phyloP scores from a whole-genome alignment of 2,797 vertebrate genomes.

The Darevskia nairensis region DNA sequence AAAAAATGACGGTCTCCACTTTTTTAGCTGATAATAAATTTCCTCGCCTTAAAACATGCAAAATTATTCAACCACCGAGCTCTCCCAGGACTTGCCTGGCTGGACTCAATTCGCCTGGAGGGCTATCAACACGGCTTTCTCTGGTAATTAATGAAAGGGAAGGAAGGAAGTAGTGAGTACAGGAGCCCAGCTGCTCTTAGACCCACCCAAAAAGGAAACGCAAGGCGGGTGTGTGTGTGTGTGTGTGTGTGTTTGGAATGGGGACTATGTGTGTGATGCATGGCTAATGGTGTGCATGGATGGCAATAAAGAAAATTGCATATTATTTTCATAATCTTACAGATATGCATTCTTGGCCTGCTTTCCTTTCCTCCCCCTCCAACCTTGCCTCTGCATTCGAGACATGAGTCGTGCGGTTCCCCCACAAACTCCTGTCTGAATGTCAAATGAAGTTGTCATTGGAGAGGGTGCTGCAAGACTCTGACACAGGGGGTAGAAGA shows the following conservation, averaged over 20 bases:
- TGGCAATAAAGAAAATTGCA: background rate
- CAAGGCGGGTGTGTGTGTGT: too few relatives aligned
- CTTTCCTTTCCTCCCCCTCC: background rate
- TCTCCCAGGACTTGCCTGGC: background rate
- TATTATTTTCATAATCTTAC: background rate
- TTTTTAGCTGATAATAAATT: conserved; percentile 28
- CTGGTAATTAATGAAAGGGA: conserved; percentile 54
- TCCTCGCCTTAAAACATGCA: conserved; percentile 39
- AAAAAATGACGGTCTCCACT: conserved; percentile 11
- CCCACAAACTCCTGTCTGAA: background rate
- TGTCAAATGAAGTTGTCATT: background rate
- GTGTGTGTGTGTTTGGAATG: too few relatives aligned
- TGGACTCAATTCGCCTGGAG: conserved; percentile 28
- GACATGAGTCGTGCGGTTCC: background rate
- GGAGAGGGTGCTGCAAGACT: background rate
- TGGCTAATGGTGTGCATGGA: background rate
- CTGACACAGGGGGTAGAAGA: background rate
- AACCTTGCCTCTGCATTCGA: background rate
- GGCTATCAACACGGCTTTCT: conserved; percentile 7
- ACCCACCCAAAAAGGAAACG: background rate
- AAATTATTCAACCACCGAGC: conserved; percentile 15
- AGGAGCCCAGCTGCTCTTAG: conserved; percentile 20
- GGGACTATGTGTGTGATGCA: too few relatives aligned
- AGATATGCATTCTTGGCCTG: too few relatives aligned
- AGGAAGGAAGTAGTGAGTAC: conserved; percentile 22